Percentiles rank a stretch among this genome's conserved stretches.
These are phyloP conservation scores for Frieseomelitta varia DNA, from an alignment of 1,140 invertebrate genomes.

Conservation along the genomic window DNA sequence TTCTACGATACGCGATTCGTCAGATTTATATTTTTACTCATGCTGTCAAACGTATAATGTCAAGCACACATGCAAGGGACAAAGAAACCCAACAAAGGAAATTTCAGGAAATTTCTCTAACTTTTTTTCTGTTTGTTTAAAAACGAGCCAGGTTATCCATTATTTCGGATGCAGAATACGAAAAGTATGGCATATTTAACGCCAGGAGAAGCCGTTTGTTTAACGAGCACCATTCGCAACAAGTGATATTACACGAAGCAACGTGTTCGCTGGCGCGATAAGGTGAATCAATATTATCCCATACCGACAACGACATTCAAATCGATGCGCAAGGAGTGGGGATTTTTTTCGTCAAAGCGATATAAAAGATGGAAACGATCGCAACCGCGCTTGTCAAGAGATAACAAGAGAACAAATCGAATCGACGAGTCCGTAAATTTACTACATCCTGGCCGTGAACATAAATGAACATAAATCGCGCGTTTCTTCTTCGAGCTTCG, in stretches of 20 bases:
- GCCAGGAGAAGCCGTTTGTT: neutral
- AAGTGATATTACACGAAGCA: slow-evolving; percentile 48
- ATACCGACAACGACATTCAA: slow-evolving; percentile 53
- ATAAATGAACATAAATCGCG: neutral
- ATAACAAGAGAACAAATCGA: neutral
- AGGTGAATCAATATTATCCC: slow-evolving; percentile 66
- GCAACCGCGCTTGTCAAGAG: neutral
- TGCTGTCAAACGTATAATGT: too few species aligned
- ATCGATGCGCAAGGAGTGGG: neutral
- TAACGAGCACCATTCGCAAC: slow-evolving; percentile 19
- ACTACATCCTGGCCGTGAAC: too few species aligned
- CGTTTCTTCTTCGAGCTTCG: neutral
- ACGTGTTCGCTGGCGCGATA: slow-evolving; percentile 44
- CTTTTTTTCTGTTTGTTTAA: neutral
- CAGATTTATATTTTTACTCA: too few species aligned
- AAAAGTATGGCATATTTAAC: neutral
- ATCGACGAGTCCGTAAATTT: neutral
- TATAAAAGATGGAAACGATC: neutral
- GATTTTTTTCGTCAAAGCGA: neutral
- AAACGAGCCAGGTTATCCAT: neutral
- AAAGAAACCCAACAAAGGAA: neutral
- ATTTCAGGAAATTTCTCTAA: neutral
- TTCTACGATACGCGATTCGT: too few species aligned
- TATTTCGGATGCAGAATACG: neutral
- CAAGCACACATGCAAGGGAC: too few species aligned